These are phyloP conservation scores for Sphenopsis melanotis DNA, from an alignment of 2,797 vertebrate species.

Conservation along the genomic window DNA sequence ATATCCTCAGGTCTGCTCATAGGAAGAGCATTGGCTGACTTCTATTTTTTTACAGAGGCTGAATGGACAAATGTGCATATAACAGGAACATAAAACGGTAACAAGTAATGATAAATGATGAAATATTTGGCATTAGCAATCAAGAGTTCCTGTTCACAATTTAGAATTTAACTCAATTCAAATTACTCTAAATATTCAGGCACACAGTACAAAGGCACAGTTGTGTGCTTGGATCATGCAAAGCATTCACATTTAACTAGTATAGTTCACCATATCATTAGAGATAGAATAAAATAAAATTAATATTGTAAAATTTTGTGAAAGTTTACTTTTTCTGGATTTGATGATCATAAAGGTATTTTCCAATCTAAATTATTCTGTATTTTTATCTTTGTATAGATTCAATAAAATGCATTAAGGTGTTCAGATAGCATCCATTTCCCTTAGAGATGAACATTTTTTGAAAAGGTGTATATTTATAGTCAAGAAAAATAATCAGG, in stretches of 20 bases:
- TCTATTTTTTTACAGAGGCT: background rate
- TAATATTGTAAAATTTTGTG: background rate
- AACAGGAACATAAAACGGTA: background rate
- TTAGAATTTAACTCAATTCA: background rate
- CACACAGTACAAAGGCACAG: background rate
- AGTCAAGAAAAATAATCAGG: background rate
- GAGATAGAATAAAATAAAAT: constrained; percentile 8
- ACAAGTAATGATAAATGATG: background rate
- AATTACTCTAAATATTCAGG: background rate
- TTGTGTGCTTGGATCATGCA: background rate
- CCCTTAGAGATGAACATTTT: background rate
- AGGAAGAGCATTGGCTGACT: background rate
- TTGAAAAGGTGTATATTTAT: background rate
- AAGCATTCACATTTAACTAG: background rate
- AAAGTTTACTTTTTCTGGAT: background rate
- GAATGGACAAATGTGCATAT: background rate
- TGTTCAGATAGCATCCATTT: background rate
- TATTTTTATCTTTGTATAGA: background rate
- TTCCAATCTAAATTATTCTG: background rate
- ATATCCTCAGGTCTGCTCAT: background rate
- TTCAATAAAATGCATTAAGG: background rate
- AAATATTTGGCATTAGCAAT: background rate
- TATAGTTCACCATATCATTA: background rate
- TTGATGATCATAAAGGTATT: background rate
- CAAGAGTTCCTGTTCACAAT: background rate